Percentiles rank a stretch among this genome's conserved stretches.
Evolutionary conservation across 2,797 vertebrate species (phyloP).

Genomic region (Tokudaia muenninki): DNA sequence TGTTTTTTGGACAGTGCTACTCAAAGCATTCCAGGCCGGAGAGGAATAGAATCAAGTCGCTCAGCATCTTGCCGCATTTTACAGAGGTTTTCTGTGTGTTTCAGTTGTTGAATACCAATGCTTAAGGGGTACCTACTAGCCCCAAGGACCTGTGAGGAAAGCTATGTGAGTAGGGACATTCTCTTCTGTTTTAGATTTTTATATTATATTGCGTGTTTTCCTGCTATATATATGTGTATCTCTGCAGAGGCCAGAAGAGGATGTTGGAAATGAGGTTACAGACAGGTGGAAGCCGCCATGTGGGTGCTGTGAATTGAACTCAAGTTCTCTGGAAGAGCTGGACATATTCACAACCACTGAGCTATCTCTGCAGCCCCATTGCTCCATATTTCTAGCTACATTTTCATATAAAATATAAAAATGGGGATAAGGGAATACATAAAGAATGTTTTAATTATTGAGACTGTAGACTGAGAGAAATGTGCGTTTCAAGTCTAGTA

Average conservation of each 20-base stretch:
- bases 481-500: background rate
- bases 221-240: background rate
- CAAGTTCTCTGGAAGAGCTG: background rate
- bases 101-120: background rate
- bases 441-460: background rate
- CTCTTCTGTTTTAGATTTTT: background rate
- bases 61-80: slow-evolving; percentile 6
- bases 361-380: background rate
- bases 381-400: background rate
- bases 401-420: background rate
- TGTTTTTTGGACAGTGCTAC: background rate
- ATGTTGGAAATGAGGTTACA: background rate
- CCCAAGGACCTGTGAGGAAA: background rate
- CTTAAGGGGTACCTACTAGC: background rate
- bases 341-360: background rate
- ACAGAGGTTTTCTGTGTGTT: background rate
- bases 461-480: background rate
- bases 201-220: background rate
- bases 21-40: background rate
- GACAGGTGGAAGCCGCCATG: background rate
- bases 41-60: background rate
- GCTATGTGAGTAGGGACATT: background rate
- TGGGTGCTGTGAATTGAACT: background rate
- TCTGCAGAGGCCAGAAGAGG: background rate
- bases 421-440: background rate